Evolutionary conservation across 2,888 invertebrate species (phyloP), one percentile per base, ranked within the genome.

Genomic region (Phasia obesa): DNA sequence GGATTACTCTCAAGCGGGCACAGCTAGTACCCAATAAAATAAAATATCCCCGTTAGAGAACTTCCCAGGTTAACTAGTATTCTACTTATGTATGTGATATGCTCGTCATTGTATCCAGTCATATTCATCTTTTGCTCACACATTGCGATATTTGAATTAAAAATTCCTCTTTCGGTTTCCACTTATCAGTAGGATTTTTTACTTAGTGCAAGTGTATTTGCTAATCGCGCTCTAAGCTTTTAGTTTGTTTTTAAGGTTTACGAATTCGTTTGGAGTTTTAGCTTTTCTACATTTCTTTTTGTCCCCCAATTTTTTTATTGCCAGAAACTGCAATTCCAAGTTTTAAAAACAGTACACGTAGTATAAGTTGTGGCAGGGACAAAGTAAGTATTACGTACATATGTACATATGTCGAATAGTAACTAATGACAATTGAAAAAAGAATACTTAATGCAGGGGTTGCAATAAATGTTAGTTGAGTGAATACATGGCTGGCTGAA

Each of bases 391-490:
- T n/a, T n/a, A n/a, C n/a, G n/a, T n/a, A n/a, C n/a, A n/a, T n/a
- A n/a, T n/a, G n/a, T n/a, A n/a, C n/a, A n/a, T n/a, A n/a, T n/a
- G n/a, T n/a, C n/a, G n/a, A n/a, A n/a, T n/a, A 11, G 35, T 35
- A 11, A 35, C 2, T 23, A 47, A 64, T 53, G 49, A 49, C 51
- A 78, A 38, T 59, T 64, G n/a, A n/a, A n/a, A n/a, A n/a, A n/a
- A 57, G 60, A 38, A 49, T 35, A 64, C 35, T 47, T 38, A 49
- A 25, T 53, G 6, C 47, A 53, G 27, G 69, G 62, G 35, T 60
- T 13, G n/a, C 2, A n/a, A n/a, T n/a, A n/a, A 4, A n/a, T 42
- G 42, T 42, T n/a, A 42, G 15, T 2, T n/a, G n/a, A 42, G 15
- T 42, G 42, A 42, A n/a, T 42, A n/a, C 4, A 15, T n/a, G n/a